Base-by-base conservation (phyloP, 2,888 invertebrate species). In the Nephrotoma guestfalica region DNA sequence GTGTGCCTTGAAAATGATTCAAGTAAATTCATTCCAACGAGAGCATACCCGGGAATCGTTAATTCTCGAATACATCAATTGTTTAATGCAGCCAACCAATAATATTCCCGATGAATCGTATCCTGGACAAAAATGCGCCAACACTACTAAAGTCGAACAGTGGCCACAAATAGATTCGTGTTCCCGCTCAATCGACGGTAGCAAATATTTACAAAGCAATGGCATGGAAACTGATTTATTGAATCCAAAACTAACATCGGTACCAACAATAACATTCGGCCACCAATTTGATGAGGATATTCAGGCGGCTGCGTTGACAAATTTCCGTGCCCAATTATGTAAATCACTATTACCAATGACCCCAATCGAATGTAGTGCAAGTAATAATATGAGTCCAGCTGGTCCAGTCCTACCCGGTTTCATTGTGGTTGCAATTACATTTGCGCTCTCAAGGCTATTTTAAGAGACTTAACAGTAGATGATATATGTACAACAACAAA, bases 251-350 rank as follows among this genome's bases (percentile, higher is more conserved):
- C 91, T 95, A 11, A 89, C 90, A 41, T 94, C 93, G 87, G 95
- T 95, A 30, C 95, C 95, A 7, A 94, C 95, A 5, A 90, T 95
- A 15, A 93, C 94, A 11, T 93, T 95, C 89, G 94, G 94, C 88
- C 93, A 93, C 91, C 92, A 93, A 91, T 94, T 92, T 91, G 93
- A 94, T 88, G 91, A 92, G 88, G 92, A 92, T 0, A 90, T 92
- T 2, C 94, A 93, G 87, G 92, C 93, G 0, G 91, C 93, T 51
- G 93, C 95, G 0, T 91, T 93, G 89, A 90, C 90, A 2, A 92
- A 94, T 89, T 93, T 95, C 87, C 92, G 93, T 86, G 90, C 91
- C 0, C 93, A 93, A 0, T 90, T 94, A 2, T 95, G 95, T 87
- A 89, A 89, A 43, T 89, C 91, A 41, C 88, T 89, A 3, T 89